Evolutionary conservation across 2,113 vertebrate species (phyloP), one percentile per base, ranked within the genome.

Genomic region (Jacana jacana): DNA sequence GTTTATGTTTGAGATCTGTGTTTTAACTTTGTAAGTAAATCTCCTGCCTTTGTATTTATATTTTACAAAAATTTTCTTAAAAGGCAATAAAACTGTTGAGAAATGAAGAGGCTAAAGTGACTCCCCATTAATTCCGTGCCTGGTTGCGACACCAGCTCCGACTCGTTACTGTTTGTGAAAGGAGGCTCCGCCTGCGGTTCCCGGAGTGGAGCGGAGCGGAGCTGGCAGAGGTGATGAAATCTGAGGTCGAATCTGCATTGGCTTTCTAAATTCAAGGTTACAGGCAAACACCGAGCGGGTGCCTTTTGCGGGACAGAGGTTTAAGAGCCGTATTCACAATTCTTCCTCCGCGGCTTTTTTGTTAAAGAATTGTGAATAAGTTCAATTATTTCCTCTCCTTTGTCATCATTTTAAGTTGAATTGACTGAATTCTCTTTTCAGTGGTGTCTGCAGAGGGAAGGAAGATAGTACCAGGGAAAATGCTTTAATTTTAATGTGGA

Each of bases 1-100:
- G 99, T 99, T 99, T 98, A 98, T 98, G 99, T 99, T 98, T 98
- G 98, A 98, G 98, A 99, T 98, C 98, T 98, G 98, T 99, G 99
- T 99, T 99, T 99, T 99, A 99, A 99, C 99, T 99, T 99, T 99
- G 99, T 99, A 99, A 99, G 98, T 99, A 99, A 99, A 98, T 99
- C 99, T 98, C 98, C 99, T 99, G 99, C 99, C 99, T 99, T 99
- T 99, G 99, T 99, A 99, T 99, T 99, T 99, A 99, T 99, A 99
- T 99, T 99, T 99, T 99, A 99, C 99, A 99, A 99, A 99, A 98
- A 98, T 98, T 99, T 99, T 98, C 98, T 99, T 99, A 98, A 99
- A 99, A 99, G 99, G 98, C 99, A 99, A 99, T 99, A 99, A 98
- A 98, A 98, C 98, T 97, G 97, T 98, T 98, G 97, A 98, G 97